These are phyloP conservation scores for Oncopeltus fasciatus DNA, from an alignment of 1,140 invertebrate species.

Conservation along the genomic window DNA sequence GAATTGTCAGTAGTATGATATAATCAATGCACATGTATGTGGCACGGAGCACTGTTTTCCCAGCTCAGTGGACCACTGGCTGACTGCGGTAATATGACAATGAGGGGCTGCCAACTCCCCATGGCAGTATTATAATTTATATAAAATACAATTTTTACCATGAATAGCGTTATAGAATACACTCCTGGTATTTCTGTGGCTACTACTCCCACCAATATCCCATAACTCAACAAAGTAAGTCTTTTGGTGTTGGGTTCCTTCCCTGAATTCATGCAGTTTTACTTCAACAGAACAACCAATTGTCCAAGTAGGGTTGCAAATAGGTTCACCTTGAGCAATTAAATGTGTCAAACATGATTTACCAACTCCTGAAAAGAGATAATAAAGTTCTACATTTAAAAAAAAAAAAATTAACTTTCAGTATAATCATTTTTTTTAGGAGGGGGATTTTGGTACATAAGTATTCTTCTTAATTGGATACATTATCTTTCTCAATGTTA, in stretches of 20 bases:
- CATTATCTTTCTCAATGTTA: too few species aligned
- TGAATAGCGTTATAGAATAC: conserved; percentile 88
- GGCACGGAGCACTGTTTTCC: too few species aligned
- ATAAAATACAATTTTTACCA: too few species aligned
- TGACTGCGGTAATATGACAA: too few species aligned
- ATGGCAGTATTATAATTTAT: too few species aligned
- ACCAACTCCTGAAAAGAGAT: conserved; percentile 57
- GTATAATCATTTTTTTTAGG: background rate
- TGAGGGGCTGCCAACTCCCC: too few species aligned
- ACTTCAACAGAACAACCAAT: conserved; percentile 91
- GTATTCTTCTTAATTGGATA: too few species aligned
- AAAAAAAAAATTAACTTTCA: background rate
- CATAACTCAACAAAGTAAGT: conserved; percentile 90
- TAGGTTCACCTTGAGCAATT: conserved; percentile 73
- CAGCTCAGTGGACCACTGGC: too few species aligned
- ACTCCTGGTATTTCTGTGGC: conserved; percentile 75
- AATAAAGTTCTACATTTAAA: background rate
- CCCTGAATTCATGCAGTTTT: conserved; percentile 88
- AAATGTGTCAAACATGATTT: conserved; percentile 88
- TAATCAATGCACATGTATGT: too few species aligned
- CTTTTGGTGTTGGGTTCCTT: conserved; percentile 79
- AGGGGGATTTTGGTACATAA: too few species aligned
- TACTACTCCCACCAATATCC: conserved; percentile 88
- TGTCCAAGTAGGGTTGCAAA: conserved; percentile 77
- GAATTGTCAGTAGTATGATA: too few species aligned